Evolutionary conservation across 2,113 vertebrate genomes (phyloP).

Genomic region (Thalassoma bifasciatum): DNA sequence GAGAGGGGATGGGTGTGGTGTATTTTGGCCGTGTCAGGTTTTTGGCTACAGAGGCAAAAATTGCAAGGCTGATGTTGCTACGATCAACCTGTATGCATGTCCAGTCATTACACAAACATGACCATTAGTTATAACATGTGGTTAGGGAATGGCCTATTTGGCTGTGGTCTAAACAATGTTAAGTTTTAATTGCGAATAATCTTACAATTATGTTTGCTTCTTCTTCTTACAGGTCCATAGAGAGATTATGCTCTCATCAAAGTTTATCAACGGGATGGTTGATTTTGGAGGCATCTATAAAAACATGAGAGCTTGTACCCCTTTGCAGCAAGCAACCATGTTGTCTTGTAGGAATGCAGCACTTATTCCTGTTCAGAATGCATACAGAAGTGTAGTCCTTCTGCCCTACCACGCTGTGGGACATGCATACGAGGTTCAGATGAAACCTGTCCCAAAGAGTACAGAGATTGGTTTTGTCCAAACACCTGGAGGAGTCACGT

Average conservation of each 20-base stretch:
- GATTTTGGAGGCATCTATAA: slow-evolving; percentile 6
- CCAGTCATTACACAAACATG: no score
- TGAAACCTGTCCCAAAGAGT: not conserved
- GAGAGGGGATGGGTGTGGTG: no score
- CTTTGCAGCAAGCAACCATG: not conserved
- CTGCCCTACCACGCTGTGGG: not conserved
- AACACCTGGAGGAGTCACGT: slow-evolving; percentile 16
- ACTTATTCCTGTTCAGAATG: slow-evolving; percentile 33
- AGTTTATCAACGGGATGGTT: slow-evolving; percentile 27
- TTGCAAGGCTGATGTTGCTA: no score
- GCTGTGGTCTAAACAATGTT: not conserved
- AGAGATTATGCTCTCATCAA: slow-evolving; percentile 17
- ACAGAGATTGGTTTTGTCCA: not conserved
- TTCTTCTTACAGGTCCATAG: slow-evolving; percentile 60
- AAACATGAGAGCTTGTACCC: slow-evolving; percentile 9
- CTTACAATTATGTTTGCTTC: not conserved
- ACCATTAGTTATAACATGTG: no score
- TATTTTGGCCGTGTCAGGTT: no score
- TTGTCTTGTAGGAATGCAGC: slow-evolving; percentile 27
- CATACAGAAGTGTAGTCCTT: slow-evolving; percentile 32
- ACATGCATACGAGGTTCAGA: not conserved
- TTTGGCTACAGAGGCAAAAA: no score
- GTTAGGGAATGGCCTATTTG: no score
- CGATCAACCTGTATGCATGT: no score
- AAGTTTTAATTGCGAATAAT: not conserved